Evolutionary conservation across 2,888 invertebrate species (phyloP), one percentile per base, ranked within the genome.

Genomic region (Strigamia crassipes): DNA sequence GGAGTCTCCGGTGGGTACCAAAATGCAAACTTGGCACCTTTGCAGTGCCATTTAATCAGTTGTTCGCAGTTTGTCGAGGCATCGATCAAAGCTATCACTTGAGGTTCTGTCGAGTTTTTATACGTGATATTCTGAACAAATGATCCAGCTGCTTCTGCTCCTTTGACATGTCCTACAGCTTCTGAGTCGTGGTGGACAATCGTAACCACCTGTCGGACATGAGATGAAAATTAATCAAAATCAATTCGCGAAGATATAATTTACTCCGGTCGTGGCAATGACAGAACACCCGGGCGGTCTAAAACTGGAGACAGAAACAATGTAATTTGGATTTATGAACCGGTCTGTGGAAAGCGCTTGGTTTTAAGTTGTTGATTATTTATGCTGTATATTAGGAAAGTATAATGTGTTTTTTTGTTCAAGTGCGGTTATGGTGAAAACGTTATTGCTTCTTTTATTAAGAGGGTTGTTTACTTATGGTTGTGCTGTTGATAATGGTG

Each of bases 21-120:
- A 66, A 85, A 85, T 21, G 85, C 85, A 81, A 85, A 85, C 83
- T 84, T 85, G 12, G 85, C 83, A 38, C 85, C 85, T 82, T 85
- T 85, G 83, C 85, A 85, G 15, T 83, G 83, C 85, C 85, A 85
- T 77, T 83, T 84, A 41, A 85, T 85, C 81, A 84, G 85, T 80
- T 85, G 85, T 80, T 85, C 85, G 80, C 85, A 85, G 21, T 85
- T 84, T 61, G 84, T 85, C 0, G 85, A 84, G 12, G 79, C 79
- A 46, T 85, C 84, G 46, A 85, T 85, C 1, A 85, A 82, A n/a
- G 83, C 83, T 79, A 83, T 82, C 31, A 85, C 56, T 13, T 84
- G 84, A 3, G 81, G 78, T 31, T 84, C 83, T 27, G 81, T 81
- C 0, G 83, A 83, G 8, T 80, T 80, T 13, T 82, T 82, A 81